Evolutionary conservation across 2,888 invertebrate genomes (phyloP).

Genomic region (Pandemis heparana): DNA sequence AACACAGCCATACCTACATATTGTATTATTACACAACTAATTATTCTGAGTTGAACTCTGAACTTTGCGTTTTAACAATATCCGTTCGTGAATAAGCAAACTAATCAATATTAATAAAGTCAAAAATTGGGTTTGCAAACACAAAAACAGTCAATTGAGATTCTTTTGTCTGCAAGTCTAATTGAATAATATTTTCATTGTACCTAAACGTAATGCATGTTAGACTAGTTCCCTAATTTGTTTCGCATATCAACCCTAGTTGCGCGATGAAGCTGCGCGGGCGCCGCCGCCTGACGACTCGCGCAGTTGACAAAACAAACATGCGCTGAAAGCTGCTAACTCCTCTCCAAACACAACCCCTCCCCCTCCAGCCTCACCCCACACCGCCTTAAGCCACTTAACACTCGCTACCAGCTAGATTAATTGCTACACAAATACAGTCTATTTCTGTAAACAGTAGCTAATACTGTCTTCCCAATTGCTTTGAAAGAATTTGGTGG

Average conservation of each 20-base stretch:
- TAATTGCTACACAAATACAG: conserved; percentile 42
- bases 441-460: conserved; percentile 36
- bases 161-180: too few species aligned
- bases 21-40: too few species aligned
- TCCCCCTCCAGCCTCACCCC: not conserved
- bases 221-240: not conserved
- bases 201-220: too few species aligned
- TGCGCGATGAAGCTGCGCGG: conserved; percentile 18
- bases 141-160: too few species aligned
- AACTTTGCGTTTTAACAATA: too few species aligned
- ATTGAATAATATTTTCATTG: too few species aligned
- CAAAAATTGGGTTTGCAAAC: too few species aligned
- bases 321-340: conserved; percentile 47
- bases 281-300: conserved; percentile 26
- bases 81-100: too few species aligned
- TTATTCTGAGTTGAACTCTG: too few species aligned
- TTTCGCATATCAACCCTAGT: conserved; percentile 16
- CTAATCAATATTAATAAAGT: too few species aligned
- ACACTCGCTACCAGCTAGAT: conserved; percentile 39
- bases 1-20: too few species aligned
- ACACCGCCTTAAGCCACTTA: conserved; percentile 38
- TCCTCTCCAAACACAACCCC: conserved; percentile 47
- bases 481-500: conserved; percentile 38
- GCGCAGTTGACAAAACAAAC: conserved; percentile 41
- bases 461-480: conserved; percentile 35